Evolutionary conservation across 2,888 invertebrate genomes (phyloP), one percentile per base, ranked within the genome.

Genomic region (Sinodicranocentrus sp.): DNA sequence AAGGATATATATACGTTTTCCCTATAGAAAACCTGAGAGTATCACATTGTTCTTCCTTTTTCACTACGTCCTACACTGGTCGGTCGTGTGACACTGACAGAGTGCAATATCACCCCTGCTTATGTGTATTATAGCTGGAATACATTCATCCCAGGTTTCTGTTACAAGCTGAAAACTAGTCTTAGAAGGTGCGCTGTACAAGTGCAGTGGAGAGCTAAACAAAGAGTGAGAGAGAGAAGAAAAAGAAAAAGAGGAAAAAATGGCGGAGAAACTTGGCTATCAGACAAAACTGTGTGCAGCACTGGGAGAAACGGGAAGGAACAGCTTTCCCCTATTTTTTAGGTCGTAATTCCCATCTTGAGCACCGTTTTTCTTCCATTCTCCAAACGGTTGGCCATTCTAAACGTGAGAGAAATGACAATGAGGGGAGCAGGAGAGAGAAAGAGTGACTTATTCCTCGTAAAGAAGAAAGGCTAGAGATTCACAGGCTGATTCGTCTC

Each of bases 401-500:
- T 57, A 72, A 71, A 82, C 84, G 84, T 84, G 84, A 82, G 84
- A 26, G 52, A 82, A 84, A 84, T 84, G 77, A 82, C 68, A 82
- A 80, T 80, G 80, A 79, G 26, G 28, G 17, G 21, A 43, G 73
- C 43, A 28, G 26, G 52, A 33, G 61, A n/a, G 13, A 48, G 21
- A 43, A 43, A 33, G 26, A 52, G 48, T 68, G 73, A 57, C 73
- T 75, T 73, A 48, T 75, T 73, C 57, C 57, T 44, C 33, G 17
- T 21, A 23, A 52, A 44, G 17, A 57, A 6, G 26, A 44, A 13
- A 61, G 21, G 28, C n/a, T n/a, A n/a, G 73, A 54, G 63, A 65
- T 75, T 75, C 65, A 25, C 63, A 8, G 23, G 8, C 52, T 52
- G 52, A 52, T 52, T 52, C 52, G 21, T 33, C 26, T 75, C 52